Percentiles rank a stretch among this genome's conserved stretches.
Evolutionary conservation across 2,888 invertebrate species (phyloP).

Genomic region (Stenolophus ochropezus): DNA sequence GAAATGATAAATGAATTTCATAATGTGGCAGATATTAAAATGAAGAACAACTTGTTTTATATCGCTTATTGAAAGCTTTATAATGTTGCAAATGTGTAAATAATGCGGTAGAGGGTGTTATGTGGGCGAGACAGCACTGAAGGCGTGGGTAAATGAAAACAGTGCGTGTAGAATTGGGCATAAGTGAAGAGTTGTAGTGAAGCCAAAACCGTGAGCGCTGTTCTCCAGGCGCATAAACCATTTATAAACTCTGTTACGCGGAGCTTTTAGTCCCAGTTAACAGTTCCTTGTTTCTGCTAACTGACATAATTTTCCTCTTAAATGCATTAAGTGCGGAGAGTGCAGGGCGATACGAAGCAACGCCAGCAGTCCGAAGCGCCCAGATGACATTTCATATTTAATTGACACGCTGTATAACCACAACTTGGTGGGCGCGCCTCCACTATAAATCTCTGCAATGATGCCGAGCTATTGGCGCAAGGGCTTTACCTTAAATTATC

Average conservation of each 20-base stretch:
- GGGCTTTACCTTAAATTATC: conserved; percentile 65
- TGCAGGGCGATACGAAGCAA: conserved; percentile 67
- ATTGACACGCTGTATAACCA: conserved; percentile 64
- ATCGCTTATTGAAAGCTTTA: background rate
- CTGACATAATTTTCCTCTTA: conserved; percentile 72
- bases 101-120: background rate
- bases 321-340: conserved; percentile 71
- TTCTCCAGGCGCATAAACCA: conserved; percentile 67
- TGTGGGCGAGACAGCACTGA: too few species aligned
- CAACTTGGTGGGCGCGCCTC: conserved; percentile 29
- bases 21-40: too few species aligned
- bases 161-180: background rate
- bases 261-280: conserved; percentile 72
- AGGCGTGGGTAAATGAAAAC: too few species aligned
- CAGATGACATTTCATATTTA: conserved; percentile 68
- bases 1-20: too few species aligned
- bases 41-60: too few species aligned
- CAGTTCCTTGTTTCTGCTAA: conserved; percentile 71
- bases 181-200: conserved; percentile 30
- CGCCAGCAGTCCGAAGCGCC: conserved; percentile 62
- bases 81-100: background rate
- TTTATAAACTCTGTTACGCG: conserved; percentile 69
- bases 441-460: conserved; percentile 19
- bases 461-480: conserved; percentile 64
- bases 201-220: conserved; percentile 16